These are phyloP conservation scores for Leptonema lineaticorne DNA, from an alignment of 1,140 invertebrate genomes.

Conservation along the genomic window DNA sequence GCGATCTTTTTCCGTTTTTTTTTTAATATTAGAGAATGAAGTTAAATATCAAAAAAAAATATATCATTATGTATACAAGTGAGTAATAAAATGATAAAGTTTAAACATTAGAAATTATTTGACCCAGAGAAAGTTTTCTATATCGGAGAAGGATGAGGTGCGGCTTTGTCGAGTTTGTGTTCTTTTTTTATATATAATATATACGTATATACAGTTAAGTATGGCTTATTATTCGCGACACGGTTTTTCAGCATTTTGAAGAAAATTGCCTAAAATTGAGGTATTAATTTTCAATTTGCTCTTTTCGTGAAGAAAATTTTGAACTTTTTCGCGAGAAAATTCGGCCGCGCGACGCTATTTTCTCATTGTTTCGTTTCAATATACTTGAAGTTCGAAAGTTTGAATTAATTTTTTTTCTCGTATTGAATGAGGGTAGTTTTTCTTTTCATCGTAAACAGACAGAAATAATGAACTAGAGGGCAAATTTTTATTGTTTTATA, in stretches of 20 bases:
- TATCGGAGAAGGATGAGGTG: no score
- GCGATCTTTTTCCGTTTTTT: background rate
- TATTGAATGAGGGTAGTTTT: background rate
- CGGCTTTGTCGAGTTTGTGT: background rate
- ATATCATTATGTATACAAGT: background rate
- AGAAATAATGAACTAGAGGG: no score
- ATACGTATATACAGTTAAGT: background rate
- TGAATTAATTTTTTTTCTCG: no score
- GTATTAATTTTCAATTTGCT: conserved; percentile 14
- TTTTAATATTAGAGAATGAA: background rate
- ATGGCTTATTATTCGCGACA: background rate
- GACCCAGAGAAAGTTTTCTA: conserved; percentile 7
- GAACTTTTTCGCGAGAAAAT: conserved; percentile 2
- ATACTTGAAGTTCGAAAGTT: background rate
- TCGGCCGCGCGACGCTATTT: background rate
- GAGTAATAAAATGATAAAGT: background rate
- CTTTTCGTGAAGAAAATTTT: conserved; percentile 3
- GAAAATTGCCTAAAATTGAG: conserved; percentile 16
- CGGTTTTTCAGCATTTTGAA: background rate
- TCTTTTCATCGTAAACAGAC: no score
- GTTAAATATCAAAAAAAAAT: background rate
- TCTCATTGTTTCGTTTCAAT: background rate
- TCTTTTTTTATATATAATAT: background rate
- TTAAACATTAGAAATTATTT: conserved; percentile 12
- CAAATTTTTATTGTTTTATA: no score